Conservation (phyloP, 1,140 invertebrate genomes). For the Scaptomyza graminum region DNA sequence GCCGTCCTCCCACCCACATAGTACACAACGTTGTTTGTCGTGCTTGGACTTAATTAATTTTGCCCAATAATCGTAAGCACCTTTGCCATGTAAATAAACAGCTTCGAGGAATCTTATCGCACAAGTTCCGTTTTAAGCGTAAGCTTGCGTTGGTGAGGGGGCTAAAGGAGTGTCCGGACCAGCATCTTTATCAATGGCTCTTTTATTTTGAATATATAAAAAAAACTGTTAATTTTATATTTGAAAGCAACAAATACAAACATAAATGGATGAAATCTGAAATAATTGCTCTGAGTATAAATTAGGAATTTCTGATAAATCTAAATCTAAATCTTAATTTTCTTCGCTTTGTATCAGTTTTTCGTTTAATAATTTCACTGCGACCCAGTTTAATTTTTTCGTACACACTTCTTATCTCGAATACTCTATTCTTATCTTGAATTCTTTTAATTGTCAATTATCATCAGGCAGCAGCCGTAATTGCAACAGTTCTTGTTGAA, state of each 20-base stretch:
- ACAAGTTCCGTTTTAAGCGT: not conserved
- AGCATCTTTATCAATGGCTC: slow-evolving; percentile 7
- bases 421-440: not conserved
- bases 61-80: slow-evolving; percentile 69
- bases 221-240: not conserved
- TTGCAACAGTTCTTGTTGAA: slow-evolving; percentile 63
- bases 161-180: too few relatives aligned
- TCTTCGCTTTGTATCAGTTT: too few relatives aligned
- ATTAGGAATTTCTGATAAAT: too few relatives aligned
- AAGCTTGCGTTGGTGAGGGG: not conserved
- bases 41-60: slow-evolving; percentile 73
- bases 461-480: slow-evolving; percentile 35
- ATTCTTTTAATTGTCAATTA: slow-evolving; percentile 3
- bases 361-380: too few relatives aligned
- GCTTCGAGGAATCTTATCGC: slow-evolving; percentile 45
- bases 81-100: slow-evolving; percentile 58
- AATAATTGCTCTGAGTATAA: too few relatives aligned
- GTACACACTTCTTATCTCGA: not conserved
- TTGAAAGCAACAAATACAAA: too few relatives aligned
- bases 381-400: not conserved
- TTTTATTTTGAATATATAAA: slow-evolving; percentile 4
- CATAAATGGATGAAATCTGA: too few relatives aligned
- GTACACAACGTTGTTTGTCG: slow-evolving; percentile 36
- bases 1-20: not conserved
- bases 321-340: too few relatives aligned